Evolutionary conservation across 2,888 invertebrate species (phyloP).

Genomic region (Ceratothoa steindachneri): DNA sequence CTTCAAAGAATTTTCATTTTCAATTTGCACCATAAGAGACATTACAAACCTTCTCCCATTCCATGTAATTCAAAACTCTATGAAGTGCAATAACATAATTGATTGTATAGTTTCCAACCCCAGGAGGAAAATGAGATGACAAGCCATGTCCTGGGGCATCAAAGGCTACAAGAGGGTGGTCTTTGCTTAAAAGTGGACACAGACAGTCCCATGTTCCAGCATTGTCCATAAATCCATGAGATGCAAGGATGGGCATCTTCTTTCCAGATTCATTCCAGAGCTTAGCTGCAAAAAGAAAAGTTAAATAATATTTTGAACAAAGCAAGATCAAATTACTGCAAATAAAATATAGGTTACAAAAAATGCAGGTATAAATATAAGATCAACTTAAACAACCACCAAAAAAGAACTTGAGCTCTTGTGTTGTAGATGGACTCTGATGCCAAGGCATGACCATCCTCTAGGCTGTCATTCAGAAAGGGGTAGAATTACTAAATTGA

Average conservation of each 20-base stretch:
- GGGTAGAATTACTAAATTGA: too few species aligned
- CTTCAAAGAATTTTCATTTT: too few species aligned
- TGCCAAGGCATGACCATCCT: too few species aligned
- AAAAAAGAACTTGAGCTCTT: too few species aligned
- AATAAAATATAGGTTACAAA: too few species aligned
- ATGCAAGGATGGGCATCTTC: slow-evolving; percentile 49
- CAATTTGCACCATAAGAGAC: too few species aligned
- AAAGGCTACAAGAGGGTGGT: slow-evolving; percentile 50
- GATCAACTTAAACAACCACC: too few species aligned
- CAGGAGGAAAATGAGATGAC: slow-evolving; percentile 50
- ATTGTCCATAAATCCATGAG: slow-evolving; percentile 53
- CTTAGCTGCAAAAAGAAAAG: slow-evolving; percentile 22
- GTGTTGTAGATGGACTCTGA: too few species aligned
- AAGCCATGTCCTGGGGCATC: slow-evolving; percentile 52
- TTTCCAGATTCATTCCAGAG: slow-evolving; percentile 38
- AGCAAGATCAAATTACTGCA: not conserved
- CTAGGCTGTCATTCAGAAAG: too few species aligned
- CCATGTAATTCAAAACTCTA: slow-evolving; percentile 49
- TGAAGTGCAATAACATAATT: slow-evolving; percentile 49
- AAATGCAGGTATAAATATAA: too few species aligned
- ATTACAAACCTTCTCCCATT: slow-evolving; percentile 50
- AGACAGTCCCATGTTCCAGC: slow-evolving; percentile 51
- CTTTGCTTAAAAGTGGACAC: slow-evolving; percentile 49
- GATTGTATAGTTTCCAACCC: slow-evolving; percentile 48
- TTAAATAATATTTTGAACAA: not conserved